phyloP scores from a whole-genome alignment of 2,888 invertebrate genomes.

The Myopa tessellatipennis region DNA sequence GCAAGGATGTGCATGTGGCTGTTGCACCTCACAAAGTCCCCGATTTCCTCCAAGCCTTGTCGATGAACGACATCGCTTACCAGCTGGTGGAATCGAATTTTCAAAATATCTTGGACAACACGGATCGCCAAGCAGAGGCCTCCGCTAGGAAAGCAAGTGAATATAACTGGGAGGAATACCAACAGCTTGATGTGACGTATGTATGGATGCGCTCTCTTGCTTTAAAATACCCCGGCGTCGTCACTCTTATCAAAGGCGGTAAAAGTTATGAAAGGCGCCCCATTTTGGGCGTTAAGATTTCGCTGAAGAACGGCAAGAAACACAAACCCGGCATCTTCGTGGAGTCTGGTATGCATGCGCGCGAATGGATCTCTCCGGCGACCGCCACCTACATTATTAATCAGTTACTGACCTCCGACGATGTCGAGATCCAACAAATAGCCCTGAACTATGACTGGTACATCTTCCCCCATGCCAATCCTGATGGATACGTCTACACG shows the following conservation, averaged over 20 bases:
- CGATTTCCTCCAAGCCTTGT: conserved; percentile 45
- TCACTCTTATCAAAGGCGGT: conserved; percentile 70
- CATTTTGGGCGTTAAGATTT: conserved; percentile 72
- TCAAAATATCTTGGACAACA: conserved; percentile 54
- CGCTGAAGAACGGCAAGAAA: conserved; percentile 55
- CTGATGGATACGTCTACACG: conserved; percentile 80
- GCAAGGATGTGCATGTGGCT: conserved; percentile 69
- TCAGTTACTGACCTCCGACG: conserved; percentile 72
- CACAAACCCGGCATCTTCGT: conserved; percentile 70
- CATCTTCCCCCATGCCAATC: conserved; percentile 80
- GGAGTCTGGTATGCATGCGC: conserved; percentile 77
- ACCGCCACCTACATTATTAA: conserved; percentile 74
- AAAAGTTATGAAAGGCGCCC: conserved; percentile 72
- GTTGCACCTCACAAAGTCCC: conserved; percentile 49
- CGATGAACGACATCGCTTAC: conserved; percentile 66
- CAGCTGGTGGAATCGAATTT: conserved; percentile 65
- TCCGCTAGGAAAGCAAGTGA: not conserved
- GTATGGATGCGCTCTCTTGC: conserved; percentile 71
- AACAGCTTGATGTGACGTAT: conserved; percentile 68
- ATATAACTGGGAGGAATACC: conserved; percentile 60
- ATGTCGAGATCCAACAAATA: conserved; percentile 68
- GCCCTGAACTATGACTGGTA: conserved; percentile 77
- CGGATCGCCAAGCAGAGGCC: conserved; percentile 9
- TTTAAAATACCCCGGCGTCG: conserved; percentile 67
- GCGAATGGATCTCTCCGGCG: conserved; percentile 82